Conservation (phyloP, 2,888 invertebrate genomes). For the Pardosa pseudoannulata region DNA sequence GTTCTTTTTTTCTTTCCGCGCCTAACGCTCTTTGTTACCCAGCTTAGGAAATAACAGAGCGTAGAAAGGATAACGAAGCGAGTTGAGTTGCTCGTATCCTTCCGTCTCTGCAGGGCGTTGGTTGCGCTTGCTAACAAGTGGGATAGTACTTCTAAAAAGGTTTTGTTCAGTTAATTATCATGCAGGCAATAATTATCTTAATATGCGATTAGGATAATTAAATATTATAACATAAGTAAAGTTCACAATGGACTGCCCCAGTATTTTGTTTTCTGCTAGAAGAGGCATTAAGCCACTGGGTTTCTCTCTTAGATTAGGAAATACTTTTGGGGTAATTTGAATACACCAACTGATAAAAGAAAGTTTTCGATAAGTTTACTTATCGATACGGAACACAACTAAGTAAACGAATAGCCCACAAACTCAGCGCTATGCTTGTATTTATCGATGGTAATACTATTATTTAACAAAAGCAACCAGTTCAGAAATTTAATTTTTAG, state of each 20-base stretch:
- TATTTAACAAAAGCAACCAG: too few species aligned
- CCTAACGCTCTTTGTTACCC: neutral
- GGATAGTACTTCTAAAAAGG: neutral
- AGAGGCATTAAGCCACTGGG: neutral
- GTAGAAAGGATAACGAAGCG: constrained; percentile 36
- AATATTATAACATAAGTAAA: neutral
- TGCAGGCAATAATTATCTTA: neutral
- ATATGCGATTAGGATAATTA: neutral
- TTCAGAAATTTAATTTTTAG: too few species aligned
- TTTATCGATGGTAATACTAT: too few species aligned
- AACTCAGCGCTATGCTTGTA: too few species aligned
- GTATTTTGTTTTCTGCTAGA: neutral
- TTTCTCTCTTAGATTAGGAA: neutral
- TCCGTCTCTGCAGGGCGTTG: constrained; percentile 3
- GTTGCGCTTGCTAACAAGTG: constrained; percentile 3
- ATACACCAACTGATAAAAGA: too few species aligned
- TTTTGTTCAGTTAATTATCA: neutral
- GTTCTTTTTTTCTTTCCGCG: constrained; percentile 22
- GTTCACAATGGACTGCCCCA: neutral
- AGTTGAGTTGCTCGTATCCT: constrained; percentile 3
- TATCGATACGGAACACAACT: too few species aligned
- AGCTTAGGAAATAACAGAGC: constrained; percentile 42
- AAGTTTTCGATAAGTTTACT: too few species aligned
- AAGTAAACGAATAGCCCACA: too few species aligned
- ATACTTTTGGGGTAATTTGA: too few species aligned